Base-by-base conservation (phyloP, 1,140 invertebrate genomes). In the Tetranychus urticae region DNA sequence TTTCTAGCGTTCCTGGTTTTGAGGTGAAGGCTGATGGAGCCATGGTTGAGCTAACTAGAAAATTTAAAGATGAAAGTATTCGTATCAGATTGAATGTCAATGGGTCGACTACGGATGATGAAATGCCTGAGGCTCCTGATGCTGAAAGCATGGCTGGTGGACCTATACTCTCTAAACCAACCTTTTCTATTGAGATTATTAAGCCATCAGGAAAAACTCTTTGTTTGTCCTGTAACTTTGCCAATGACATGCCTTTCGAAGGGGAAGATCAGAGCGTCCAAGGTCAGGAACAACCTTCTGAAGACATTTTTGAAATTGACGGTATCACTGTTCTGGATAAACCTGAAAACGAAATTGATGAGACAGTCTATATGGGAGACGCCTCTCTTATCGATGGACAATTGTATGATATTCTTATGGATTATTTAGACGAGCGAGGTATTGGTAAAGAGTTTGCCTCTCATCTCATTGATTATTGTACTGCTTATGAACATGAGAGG, bases 361-460 rank as follows among this genome's bases (percentile, higher is more conserved):
- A 90, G 62, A 83, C 82, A 67, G 77, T 81, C 6, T 93, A 91
- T 71, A 79, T 83, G 2, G 85, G 90, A 37, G 83, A 85, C 65
- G 87, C 87, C 58, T 86, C 89, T 73, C 84, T 90, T 56, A 77
- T 92, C 39, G 87, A 91, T 76, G 86, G 85, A 59, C 84, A 89
- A 69, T 73, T 96, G 35, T 94, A 94, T 70, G 90, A 94, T 71
- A 76, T 93, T 33, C 73, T 94, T 50, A 87, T 94, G 84, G 91
- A 92, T 68, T 78, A 87, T 62, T 75, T 96, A 58, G 88, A 93
- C 70, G 89, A 94, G 69, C 87, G 91, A 68, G 89, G 89, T 37
- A 78, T 96, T 61, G 83, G 82, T 62, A 89, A 91, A 70, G 86
- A 90, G 64, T 93, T 94, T 75, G 83, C 81, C 10, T 82, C 88